phyloP scores from a whole-genome alignment of 2,888 invertebrate genomes.

The Malachius bipustulatus region DNA sequence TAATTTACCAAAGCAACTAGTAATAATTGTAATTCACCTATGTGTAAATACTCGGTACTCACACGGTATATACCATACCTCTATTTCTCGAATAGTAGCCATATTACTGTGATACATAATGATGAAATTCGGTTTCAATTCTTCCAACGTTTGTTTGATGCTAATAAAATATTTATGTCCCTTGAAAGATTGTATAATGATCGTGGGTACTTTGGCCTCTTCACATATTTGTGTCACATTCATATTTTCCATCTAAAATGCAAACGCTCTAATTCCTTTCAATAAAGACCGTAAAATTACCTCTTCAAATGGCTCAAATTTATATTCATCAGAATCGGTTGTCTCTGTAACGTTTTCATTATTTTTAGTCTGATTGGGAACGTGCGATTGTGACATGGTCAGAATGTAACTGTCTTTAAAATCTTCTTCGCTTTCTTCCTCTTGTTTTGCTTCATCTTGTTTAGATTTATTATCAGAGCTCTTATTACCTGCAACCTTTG shows the following conservation, averaged over 20 bases:
- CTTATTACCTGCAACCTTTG: slow-evolving; percentile 25
- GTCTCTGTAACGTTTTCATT: slow-evolving; percentile 19
- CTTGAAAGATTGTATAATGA: slow-evolving; percentile 69
- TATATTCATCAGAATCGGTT: slow-evolving; percentile 12
- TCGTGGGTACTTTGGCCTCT: slow-evolving; percentile 44
- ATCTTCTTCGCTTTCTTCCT: slow-evolving; percentile 38
- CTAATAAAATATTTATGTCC: slow-evolving; percentile 60
- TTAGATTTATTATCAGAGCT: slow-evolving; percentile 18
- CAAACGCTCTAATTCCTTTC: slow-evolving; percentile 5
- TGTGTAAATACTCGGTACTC: no score
- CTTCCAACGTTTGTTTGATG: slow-evolving; percentile 55
- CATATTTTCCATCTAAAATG: slow-evolving; percentile 50
- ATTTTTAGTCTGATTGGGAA: slow-evolving; percentile 13
- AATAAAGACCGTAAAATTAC: slow-evolving; percentile 28
- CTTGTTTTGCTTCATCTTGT: slow-evolving; percentile 19
- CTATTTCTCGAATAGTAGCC: slow-evolving; percentile 78
- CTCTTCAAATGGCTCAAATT: slow-evolving; percentile 54
- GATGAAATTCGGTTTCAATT: slow-evolving; percentile 65
- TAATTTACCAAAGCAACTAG: no score
- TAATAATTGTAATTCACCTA: no score
- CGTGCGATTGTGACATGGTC: slow-evolving; percentile 50
- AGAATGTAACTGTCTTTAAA: slow-evolving; percentile 54
- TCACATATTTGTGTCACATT: slow-evolving; percentile 51
- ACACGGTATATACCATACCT: slow-evolving; percentile 40
- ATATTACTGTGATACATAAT: slow-evolving; percentile 86